Conservation (phyloP, 1,140 invertebrate species). For the Hylyphantes graminicola region DNA sequence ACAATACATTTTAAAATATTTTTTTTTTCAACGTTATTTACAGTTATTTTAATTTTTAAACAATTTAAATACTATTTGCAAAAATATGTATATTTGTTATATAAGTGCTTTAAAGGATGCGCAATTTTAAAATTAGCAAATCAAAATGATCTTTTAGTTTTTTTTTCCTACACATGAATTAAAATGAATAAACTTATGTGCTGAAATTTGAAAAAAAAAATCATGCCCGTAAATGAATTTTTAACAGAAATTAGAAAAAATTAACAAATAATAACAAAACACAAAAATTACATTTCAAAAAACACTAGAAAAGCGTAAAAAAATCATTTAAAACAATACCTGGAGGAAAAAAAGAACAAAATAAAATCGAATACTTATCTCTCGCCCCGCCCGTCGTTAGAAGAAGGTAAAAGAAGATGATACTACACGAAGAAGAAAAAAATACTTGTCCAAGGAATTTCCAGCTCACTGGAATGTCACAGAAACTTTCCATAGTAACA, state of each 20-base stretch:
- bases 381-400: not conserved
- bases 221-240: not conserved
- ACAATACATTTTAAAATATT: too few relatives aligned
- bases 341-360: not conserved
- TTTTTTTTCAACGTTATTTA: too few relatives aligned
- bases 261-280: not conserved
- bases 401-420: not conserved
- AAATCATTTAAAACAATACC: too few relatives aligned
- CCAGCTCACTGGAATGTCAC: constrained; percentile 21
- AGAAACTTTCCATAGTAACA: constrained; percentile 38
- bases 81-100: too few relatives aligned
- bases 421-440: not conserved
- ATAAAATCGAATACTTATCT: constrained; percentile 17
- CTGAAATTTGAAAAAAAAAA: not conserved
- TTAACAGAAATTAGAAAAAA: not conserved
- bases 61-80: too few relatives aligned
- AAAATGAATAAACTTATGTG: not conserved
- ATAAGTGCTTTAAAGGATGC: too few relatives aligned
- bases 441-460: constrained; percentile 42
- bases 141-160: too few relatives aligned
- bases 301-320: too few relatives aligned
- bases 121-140: too few relatives aligned
- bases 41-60: too few relatives aligned
- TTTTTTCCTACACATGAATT: too few relatives aligned
- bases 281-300: too few relatives aligned